phyloP scores from a whole-genome alignment of 1,140 invertebrate species.

The Drosophila mauritiana region DNA sequence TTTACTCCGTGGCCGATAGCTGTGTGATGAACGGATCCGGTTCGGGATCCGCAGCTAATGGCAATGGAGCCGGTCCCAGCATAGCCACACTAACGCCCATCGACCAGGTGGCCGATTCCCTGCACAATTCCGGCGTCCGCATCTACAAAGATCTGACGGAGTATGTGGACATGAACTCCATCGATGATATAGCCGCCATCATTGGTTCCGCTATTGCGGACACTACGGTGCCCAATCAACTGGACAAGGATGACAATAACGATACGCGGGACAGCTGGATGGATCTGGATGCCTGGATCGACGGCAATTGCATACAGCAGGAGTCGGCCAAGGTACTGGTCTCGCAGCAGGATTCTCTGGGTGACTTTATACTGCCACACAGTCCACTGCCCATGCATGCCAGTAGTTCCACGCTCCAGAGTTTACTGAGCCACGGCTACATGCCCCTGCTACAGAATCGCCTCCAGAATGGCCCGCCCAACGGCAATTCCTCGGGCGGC shows the following conservation, averaged over 20 bases:
- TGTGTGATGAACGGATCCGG: conserved; percentile 80
- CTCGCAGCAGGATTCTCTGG: conserved; percentile 87
- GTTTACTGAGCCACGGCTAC: conserved; percentile 90
- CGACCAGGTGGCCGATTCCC: conserved; percentile 84
- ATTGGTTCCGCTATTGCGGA: conserved; percentile 96
- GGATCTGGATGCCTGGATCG: conserved; percentile 93
- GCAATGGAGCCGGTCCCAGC: conserved; percentile 34
- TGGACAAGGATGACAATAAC: conserved; percentile 88
- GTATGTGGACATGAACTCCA: conserved; percentile 89
- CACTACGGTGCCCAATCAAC: conserved; percentile 90
- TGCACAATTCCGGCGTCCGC: conserved; percentile 81
- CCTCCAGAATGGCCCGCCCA: conserved; percentile 89
- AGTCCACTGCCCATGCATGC: conserved; percentile 86
- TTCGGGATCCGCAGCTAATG: conserved; percentile 7
- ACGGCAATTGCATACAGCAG: conserved; percentile 88
- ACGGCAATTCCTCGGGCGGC: conserved; percentile 20
- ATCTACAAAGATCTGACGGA: conserved; percentile 84
- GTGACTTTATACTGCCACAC: conserved; percentile 88
- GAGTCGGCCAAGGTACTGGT: conserved; percentile 87
- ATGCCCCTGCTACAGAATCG: conserved; percentile 91
- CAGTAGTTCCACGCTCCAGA: conserved; percentile 89
- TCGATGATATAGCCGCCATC: conserved; percentile 94
- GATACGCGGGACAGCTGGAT: conserved; percentile 91
- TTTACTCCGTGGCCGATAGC: conserved; percentile 86
- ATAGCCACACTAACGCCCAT: conserved; percentile 67